These are phyloP conservation scores for Palloptera scutellata DNA, from an alignment of 2,888 invertebrate genomes.

Conservation along the genomic window DNA sequence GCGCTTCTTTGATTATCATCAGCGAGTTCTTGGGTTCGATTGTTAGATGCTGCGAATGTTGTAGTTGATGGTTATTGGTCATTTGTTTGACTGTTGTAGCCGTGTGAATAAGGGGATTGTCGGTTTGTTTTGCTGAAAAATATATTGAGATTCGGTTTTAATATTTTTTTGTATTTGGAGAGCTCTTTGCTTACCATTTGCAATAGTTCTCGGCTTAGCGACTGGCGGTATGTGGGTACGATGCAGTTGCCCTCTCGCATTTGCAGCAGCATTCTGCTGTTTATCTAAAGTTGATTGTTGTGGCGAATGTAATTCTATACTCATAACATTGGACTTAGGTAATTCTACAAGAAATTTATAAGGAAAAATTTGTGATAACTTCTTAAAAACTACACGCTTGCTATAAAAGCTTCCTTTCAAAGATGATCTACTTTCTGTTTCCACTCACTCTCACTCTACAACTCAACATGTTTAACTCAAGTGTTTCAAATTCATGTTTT, in stretches of 20 bases:
- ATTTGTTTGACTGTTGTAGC: constrained; percentile 37
- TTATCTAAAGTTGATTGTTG: constrained; percentile 42
- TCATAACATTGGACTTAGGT: constrained; percentile 63
- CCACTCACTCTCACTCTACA: not conserved
- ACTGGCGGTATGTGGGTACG: constrained; percentile 49
- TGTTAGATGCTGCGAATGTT: constrained; percentile 1
- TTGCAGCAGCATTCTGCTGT: constrained; percentile 25
- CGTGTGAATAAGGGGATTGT: constrained; percentile 23
- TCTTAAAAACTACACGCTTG: not conserved
- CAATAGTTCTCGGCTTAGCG: constrained; percentile 55
- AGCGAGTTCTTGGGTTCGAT: constrained; percentile 48
- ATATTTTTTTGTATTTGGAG: not conserved
- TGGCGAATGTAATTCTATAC: constrained; percentile 60
- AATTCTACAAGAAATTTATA: constrained; percentile 49
- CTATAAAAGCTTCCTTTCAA: constrained; percentile 10
- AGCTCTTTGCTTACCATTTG: constrained; percentile 27
- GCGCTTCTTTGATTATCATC: constrained; percentile 60
- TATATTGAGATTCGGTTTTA: not conserved
- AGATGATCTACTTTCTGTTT: constrained; percentile 39
- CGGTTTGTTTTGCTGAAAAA: constrained; percentile 19
- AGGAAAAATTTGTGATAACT: constrained; percentile 3
- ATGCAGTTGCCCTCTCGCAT: not conserved
- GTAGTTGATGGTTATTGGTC: no score
- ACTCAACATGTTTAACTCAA: not conserved
- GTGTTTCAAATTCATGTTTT: not conserved